Percentiles rank a stretch among this genome's conserved stretches.
Evolutionary conservation across 2,888 invertebrate genomes (phyloP).

Genomic region (Stenoptilia bipunctidactyla): DNA sequence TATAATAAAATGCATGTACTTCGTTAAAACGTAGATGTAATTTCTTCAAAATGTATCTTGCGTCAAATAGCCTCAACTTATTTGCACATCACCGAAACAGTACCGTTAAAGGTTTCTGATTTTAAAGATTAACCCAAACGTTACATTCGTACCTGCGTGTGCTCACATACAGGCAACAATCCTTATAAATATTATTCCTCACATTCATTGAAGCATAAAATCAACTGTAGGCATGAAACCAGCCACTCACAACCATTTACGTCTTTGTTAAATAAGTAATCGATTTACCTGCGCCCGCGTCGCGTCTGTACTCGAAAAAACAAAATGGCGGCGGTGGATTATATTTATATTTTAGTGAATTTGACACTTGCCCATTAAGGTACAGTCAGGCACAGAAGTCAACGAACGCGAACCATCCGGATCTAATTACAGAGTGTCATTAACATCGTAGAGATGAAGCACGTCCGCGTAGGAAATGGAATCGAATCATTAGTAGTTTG

Average conservation of each 20-base stretch:
- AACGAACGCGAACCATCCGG: constrained; percentile 66
- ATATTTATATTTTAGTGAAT: constrained; percentile 58
- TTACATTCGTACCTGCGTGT: no score
- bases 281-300: not conserved
- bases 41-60: no score
- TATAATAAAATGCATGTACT: no score
- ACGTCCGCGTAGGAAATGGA: constrained; percentile 71
- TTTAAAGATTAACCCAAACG: no score
- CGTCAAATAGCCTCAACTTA: no score
- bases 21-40: no score
- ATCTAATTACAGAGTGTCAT: constrained; percentile 69
- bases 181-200: not conserved
- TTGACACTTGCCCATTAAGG: constrained; percentile 60
- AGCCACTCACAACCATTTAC: not conserved
- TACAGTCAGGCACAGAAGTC: constrained; percentile 49
- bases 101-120: no score
- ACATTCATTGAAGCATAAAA: not conserved
- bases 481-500: constrained; percentile 72
- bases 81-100: no score
- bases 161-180: not conserved
- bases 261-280: not conserved
- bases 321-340: constrained; percentile 46
- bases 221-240: not conserved
- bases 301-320: constrained; percentile 11
- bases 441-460: constrained; percentile 61